Evolutionary conservation across 2,888 invertebrate genomes (phyloP), one percentile per base, ranked within the genome.

Genomic region (Dermolepida albohirtum): DNA sequence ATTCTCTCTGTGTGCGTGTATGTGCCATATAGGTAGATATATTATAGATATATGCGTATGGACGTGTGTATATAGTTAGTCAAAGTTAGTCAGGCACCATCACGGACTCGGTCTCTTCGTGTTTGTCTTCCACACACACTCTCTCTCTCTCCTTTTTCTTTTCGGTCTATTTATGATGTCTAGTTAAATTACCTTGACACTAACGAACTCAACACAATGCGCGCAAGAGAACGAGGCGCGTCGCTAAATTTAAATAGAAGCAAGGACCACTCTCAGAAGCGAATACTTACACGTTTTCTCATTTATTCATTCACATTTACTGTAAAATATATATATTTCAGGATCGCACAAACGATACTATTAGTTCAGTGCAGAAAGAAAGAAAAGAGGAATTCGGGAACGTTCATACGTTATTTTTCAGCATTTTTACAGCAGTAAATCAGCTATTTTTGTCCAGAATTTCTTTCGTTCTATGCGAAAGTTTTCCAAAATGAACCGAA

Each of bases 131-230:
- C 22, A 2, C n/a, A n/a, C n/a, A n/a, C n/a, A n/a, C 49, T 49
- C 11, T 22, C 8, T 22, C 22, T 49, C 49, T 14, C n/a, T 62
- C n/a, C 43, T 62, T 62, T 62, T 34, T 62, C 59, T 47, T 47
- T 47, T 62, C 59, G 59, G 73, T 79, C 79, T 82, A 82, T 81
- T 81, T 81, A 81, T 81, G 82, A 81, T 78, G 78, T 78, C 79
- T 78, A 78, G 79, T 78, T 81, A 81, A 82, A 82, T 82, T 81
- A 82, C 82, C 81, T 81, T 81, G 82, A 82, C 82, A 81, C 81
- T 81, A 81, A 81, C 80, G 80, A 81, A 81, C 77, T 78, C 77
- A 76, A 76, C 74, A 76, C 75, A 75, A 74, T 75, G 72, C 70
- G 70, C 72, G 72, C 72, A 74, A 70, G 70, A 47, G 16, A 14